Base-by-base conservation (phyloP, 23 tunicate genomes). In the Oikopleura dioica region DNA sequence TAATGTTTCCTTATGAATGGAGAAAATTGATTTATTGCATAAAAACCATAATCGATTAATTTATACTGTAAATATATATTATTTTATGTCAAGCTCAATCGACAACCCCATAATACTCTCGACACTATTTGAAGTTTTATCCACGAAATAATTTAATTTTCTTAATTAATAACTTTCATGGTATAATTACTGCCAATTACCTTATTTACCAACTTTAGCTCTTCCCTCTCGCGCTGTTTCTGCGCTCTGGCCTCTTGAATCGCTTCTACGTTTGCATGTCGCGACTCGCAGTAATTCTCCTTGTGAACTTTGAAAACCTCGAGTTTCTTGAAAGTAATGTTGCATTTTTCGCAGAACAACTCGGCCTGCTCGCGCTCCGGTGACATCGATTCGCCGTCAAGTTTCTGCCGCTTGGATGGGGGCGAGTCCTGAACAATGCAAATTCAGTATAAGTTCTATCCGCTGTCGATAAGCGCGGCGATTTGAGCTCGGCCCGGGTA, bases 231-330 rank as follows among this genome's bases (percentile, higher is more conserved):
- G 29, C 72, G 29, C 33, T 63, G 72, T 28, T 63, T 63, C 26
- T 63, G 30, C 5, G 72, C 72, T 63, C 72, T 63, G 4, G 72
- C 72, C 33, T 23, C 72, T 63, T 63, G 72, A 63, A 63, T 63
- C 33, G 72, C 72, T 28, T 63, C 72, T 2, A 63, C 72, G 26
- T 63, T 63, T 63, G 72, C 72, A 63, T 63, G 72, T 24, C 72
- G 29, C 16, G 30, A 12, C 26, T 63, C 72, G 72, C 72, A 63
- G 26, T 63, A 63, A 28, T 63, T 63, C 26, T 63, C 72, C 33
- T 63, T 63, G 72, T 63, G 72, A 28, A 63, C 72, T 63, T 63
- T 63, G 33, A 63, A 63, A 12, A 63, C 72, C 26, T 63, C 72
- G 72, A 63, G 16, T 63, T 63, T 63, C 33, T 63, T 63, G 33